Percentiles rank a stretch among this genome's conserved stretches.
Conservation (phyloP, 92 coral and sea anemone species). For the Heliopora coerulea region DNA sequence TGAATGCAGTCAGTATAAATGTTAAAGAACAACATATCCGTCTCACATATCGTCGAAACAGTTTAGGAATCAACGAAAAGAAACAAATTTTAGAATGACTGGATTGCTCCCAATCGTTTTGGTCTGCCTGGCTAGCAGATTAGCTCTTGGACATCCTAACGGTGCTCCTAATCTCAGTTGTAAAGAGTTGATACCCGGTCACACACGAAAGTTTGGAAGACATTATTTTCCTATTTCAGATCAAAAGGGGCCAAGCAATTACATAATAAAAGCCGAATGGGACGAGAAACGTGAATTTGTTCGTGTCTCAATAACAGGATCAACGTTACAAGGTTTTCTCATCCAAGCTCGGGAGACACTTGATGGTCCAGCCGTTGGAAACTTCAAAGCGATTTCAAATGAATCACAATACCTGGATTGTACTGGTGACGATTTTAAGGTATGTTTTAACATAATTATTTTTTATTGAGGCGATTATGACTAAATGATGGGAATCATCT, state of each 20-base stretch:
- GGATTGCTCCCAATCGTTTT: not conserved
- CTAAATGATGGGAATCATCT: no score
- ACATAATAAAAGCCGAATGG: constrained; percentile 14
- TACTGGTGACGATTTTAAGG: not conserved
- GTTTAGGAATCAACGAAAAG: no score
- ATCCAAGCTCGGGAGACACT: constrained; percentile 23
- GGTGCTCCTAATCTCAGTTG: constrained; percentile 24
- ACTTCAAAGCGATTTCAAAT: not conserved
- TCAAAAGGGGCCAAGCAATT: not conserved
- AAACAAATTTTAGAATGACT: no score
- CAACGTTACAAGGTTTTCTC: constrained; percentile 14
- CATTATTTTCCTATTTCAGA: not conserved
- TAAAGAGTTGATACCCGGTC: not conserved
- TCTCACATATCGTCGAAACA: no score
- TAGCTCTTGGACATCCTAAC: not conserved
- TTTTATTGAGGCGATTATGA: no score
- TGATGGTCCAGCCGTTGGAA: constrained; percentile 14
- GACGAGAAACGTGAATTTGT: not conserved
- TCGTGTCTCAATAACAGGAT: constrained; percentile 10
- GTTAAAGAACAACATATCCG: no score
- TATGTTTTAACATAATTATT: not conserved
- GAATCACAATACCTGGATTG: constrained; percentile 18
- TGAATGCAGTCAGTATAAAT: no score
- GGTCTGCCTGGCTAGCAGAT: not conserved
- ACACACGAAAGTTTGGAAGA: not conserved